phyloP scores from a whole-genome alignment of 2,113 vertebrate genomes.

The Coryphaenoides rupestris region DNA sequence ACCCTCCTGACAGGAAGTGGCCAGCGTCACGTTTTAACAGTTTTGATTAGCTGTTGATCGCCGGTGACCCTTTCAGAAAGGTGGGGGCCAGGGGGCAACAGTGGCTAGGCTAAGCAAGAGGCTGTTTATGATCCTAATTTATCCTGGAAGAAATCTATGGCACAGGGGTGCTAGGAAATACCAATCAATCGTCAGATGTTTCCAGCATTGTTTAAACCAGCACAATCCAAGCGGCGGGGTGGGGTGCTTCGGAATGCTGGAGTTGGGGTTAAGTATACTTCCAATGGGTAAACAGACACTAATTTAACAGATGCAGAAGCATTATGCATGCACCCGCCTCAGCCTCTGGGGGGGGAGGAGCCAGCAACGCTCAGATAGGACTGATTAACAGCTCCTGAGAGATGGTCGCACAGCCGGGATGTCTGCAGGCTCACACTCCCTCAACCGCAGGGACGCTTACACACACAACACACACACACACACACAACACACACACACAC shows the following conservation, averaged over 20 bases:
- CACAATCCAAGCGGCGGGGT: background rate
- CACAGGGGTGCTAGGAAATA: constrained; percentile 1
- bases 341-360: constrained; percentile 33
- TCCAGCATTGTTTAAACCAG: constrained; percentile 18
- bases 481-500: constrained; percentile 4
- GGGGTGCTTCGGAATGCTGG: constrained; percentile 6
- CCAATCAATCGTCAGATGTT: background rate
- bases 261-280: constrained; percentile 12
- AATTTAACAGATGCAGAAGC: constrained; percentile 20
- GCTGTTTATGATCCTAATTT: background rate
- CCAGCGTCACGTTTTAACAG: constrained; percentile 43
- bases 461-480: constrained; percentile 14
- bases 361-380: constrained; percentile 40
- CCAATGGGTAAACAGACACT: constrained; percentile 11
- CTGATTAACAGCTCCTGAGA: constrained; percentile 62
- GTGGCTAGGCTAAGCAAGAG: constrained; percentile 4
- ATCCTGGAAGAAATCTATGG: background rate
- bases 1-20: constrained; percentile 20
- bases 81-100: constrained; percentile 10
- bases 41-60: constrained; percentile 26
- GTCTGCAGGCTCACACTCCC: constrained; percentile 61
- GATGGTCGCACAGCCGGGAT: constrained; percentile 55
- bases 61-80: constrained; percentile 5
- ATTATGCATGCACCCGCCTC: constrained; percentile 28
- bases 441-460: constrained; percentile 57